Base-by-base conservation (phyloP, 2,888 invertebrate species). In the Aquatica leii region DNA sequence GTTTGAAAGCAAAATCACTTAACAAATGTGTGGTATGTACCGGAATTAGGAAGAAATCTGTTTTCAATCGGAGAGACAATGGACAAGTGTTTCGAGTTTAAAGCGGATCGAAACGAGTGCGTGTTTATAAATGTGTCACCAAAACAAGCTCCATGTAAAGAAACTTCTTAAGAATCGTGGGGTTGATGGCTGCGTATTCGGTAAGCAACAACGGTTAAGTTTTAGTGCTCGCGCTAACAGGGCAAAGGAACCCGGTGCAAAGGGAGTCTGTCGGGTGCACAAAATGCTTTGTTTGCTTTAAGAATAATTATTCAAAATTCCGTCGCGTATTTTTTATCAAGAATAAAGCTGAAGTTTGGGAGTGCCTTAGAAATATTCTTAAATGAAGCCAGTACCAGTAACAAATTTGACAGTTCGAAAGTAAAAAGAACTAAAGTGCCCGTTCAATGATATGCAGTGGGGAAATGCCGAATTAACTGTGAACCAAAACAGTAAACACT, bases 21-120 rank as follows among this genome's bases (percentile, higher is more conserved):
- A 2, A 6, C 12, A 15, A 15, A 34, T 34, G 51, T 51, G 3
- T 51, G 51, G 51, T 51, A 51, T 34, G 35, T 51, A 11, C 51
- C 35, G 15, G 11, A 51, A 51, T 15, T 51, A 31, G 11, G 35
- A 1, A 12, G 34, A 51, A 31, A 51, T 11, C n/a, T 51, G 15
- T 51, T 51, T 51, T 51, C 51, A 14, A 51, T 51, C 6, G 34
- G 51, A 34, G 15, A 34, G 15, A 34, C 51, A 34, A 35, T 41
- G 14, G 17, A 11, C 41, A 14, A 41, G 8, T n/a, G 12, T 15
- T 41, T 41, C 14, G 14, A 14, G 14, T 41, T 41, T 14, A 12
- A 41, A 15, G 15, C 41, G 5, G 24, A 24, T 24, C 2, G 24
- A 4, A 6, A 2, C 6, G 6, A 6, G 6, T 24, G 24, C 6